Evolutionary conservation across 35 echinoderm and acorn worm species (phyloP), one percentile per base, ranked within the genome.

Genomic region (Antedon bifida): DNA sequence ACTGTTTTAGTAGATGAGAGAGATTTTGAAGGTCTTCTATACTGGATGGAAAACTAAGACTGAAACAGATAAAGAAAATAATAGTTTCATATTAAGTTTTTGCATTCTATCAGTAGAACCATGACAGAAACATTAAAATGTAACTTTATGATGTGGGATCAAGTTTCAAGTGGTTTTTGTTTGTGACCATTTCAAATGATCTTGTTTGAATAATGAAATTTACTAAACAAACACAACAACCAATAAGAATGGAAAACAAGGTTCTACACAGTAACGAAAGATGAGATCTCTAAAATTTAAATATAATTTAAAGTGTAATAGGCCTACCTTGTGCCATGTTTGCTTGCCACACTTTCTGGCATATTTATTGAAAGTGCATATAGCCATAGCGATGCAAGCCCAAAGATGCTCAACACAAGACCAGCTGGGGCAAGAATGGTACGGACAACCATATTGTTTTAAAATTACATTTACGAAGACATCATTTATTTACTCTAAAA

Each of bases 41-140:
- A 79, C 92, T 88, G n/a, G 76, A 92, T 82, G 90, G 94, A 32
- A 92, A 97, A 36, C 39, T 83, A 39, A 97, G 74, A 74, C 89
- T 85, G 38, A 29, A 33, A 29, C 9, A 33, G 21, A n/a, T 73
- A 64, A 13, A 0, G 23, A 32, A 83, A 83, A 13, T 23, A 8
- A 10, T 34, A 23, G 31, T 12, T 13, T 78, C 7, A 8, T 17
- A 78, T 3, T 1, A 78, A 3, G 3, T 34, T 1, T 8, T 13
- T 17, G 5, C 26, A 9, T 78, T 36, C 1, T 8, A 30, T 7
- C 2, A 11, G 10, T 14, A 7, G 26, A 13, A 1, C 1, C 26
- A 32, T 31, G 76, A 2, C 26, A 5, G 26, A 4, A 23, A 23
- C n/a, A 8, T 76, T 76, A 8, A 23, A 32, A 28, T 76, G 38